Conservation (phyloP, 92 coral and sea anemone genomes). For the Heliopora coerulea region DNA sequence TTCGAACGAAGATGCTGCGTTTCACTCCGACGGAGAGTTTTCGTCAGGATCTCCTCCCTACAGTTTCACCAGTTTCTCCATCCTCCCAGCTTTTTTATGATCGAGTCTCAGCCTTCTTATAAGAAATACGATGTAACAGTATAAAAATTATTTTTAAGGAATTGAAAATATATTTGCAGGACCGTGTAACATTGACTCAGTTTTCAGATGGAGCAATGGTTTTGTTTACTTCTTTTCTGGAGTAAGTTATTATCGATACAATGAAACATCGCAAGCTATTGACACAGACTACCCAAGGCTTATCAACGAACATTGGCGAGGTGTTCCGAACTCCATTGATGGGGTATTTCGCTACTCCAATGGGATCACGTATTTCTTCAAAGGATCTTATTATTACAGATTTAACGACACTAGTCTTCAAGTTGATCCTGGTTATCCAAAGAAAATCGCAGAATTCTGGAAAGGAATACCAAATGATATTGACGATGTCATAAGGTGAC, state of each 20-base stretch:
- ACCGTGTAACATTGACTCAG: too few relatives aligned
- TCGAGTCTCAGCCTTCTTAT: too few relatives aligned
- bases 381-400: constrained; percentile 49
- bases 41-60: too few relatives aligned
- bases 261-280: constrained; percentile 52
- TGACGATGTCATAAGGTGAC: constrained; percentile 80
- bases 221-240: constrained; percentile 67
- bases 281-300: constrained; percentile 65
- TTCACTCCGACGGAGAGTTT: too few relatives aligned
- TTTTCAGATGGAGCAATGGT: too few relatives aligned
- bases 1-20: too few relatives aligned
- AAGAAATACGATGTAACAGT: too few relatives aligned
- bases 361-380: constrained; percentile 58
- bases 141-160: too few relatives aligned
- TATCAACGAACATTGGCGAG: constrained; percentile 48
- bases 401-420: constrained; percentile 48
- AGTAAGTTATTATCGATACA: constrained; percentile 70
- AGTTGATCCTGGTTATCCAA: constrained; percentile 37
- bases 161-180: too few relatives aligned
- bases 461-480: constrained; percentile 63
- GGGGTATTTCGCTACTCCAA: constrained; percentile 78
- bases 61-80: too few relatives aligned
- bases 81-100: too few relatives aligned
- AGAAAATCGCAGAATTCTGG: constrained; percentile 42
- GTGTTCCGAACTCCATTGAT: constrained; percentile 55